phyloP scores from a whole-genome alignment of 1,140 invertebrate genomes.

The Fopius arisanus region DNA sequence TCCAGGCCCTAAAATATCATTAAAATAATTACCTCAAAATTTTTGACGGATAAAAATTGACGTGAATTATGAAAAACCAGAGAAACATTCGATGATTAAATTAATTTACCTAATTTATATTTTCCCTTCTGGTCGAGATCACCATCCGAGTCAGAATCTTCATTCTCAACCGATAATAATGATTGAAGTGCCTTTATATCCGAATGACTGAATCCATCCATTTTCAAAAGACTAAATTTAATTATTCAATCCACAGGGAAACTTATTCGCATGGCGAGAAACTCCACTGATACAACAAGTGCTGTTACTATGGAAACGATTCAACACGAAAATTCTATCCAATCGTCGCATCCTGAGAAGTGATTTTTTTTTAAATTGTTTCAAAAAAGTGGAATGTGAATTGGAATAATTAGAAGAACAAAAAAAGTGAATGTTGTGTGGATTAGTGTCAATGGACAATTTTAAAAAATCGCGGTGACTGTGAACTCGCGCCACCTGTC shows the following conservation, averaged over 20 bases:
- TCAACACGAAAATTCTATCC: neutral
- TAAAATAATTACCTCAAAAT: neutral
- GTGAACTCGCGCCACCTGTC: neutral
- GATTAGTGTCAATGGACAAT: too few relatives aligned
- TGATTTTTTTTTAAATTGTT: too few relatives aligned
- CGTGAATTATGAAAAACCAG: neutral
- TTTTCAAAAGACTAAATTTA: neutral
- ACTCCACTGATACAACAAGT: neutral
- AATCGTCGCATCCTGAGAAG: neutral
- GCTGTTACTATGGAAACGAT: neutral
- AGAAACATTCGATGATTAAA: too few relatives aligned
- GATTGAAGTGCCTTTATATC: slow-evolving; percentile 54
- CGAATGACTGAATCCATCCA: slow-evolving; percentile 38
- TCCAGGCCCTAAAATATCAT: slow-evolving; percentile 47
- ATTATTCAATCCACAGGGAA: too few relatives aligned
- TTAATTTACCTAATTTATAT: slow-evolving; percentile 50
- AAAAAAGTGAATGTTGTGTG: too few relatives aligned
- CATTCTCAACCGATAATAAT: slow-evolving; percentile 44
- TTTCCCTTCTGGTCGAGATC: slow-evolving; percentile 53
- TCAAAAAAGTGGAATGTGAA: too few relatives aligned
- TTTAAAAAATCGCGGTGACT: neutral
- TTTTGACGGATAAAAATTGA: neutral
- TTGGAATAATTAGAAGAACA: too few relatives aligned
- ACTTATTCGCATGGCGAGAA: too few relatives aligned
- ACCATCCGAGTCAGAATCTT: slow-evolving; percentile 55